phyloP scores from a whole-genome alignment of 2,797 vertebrate species.

The Danio kyathit region DNA sequence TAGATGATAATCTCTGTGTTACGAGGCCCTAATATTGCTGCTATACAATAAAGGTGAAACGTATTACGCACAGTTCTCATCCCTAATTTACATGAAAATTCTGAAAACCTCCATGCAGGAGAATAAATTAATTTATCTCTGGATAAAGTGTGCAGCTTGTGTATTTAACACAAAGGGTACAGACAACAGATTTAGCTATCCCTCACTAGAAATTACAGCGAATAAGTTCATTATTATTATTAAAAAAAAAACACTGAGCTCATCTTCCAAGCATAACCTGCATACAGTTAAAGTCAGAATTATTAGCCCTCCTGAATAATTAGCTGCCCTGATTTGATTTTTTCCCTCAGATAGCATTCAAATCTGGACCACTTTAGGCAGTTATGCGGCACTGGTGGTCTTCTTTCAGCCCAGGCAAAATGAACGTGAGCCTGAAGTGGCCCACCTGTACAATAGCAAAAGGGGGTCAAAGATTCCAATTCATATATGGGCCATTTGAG shows the following conservation, averaged over 20 bases:
- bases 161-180: background rate
- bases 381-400: too few species aligned
- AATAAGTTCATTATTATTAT: background rate
- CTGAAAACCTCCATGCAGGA: background rate
- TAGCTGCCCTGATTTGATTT: too few species aligned
- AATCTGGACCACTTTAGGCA: too few species aligned
- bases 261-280: background rate
- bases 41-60: constrained; percentile 11
- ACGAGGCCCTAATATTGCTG: constrained; percentile 1
- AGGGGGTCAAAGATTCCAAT: too few species aligned
- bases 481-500: too few species aligned
- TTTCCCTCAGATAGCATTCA: too few species aligned
- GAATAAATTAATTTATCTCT: constrained; percentile 7
- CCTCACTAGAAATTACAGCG: background rate
- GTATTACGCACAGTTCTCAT: constrained; percentile 8
- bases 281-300: too few species aligned
- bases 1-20: constrained; percentile 30
- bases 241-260: background rate
- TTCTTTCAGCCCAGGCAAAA: too few species aligned
- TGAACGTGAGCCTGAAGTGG: too few species aligned
- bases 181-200: background rate
- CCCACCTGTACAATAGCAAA: too few species aligned
- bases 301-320: too few species aligned
- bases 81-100: constrained; percentile 29
- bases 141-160: background rate